phyloP scores from a whole-genome alignment of 2,113 vertebrate genomes.

The Syrrhaptes paradoxus region DNA sequence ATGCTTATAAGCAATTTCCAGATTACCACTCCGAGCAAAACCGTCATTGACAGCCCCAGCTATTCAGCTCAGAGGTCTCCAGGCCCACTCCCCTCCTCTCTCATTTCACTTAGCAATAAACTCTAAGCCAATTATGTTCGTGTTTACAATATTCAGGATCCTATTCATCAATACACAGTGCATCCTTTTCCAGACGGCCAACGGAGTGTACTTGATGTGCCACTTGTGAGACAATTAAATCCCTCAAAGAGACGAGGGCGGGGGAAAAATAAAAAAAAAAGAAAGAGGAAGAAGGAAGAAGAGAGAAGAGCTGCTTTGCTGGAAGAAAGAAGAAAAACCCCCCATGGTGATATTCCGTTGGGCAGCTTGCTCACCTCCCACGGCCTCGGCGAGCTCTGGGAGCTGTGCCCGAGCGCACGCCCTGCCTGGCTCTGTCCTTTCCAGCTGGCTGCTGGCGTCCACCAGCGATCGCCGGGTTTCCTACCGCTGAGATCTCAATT shows the following conservation, averaged over 20 bases:
- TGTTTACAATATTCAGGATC: slow-evolving; percentile 57
- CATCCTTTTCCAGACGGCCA: slow-evolving; percentile 25
- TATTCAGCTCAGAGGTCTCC: slow-evolving; percentile 62
- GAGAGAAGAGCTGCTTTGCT: slow-evolving; percentile 19
- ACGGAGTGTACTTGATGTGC: slow-evolving; percentile 27
- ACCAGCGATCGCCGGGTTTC: background rate
- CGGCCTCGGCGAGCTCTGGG: background rate
- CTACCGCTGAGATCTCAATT: background rate
- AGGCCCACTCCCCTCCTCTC: slow-evolving; percentile 40
- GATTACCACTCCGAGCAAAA: background rate
- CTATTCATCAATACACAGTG: background rate
- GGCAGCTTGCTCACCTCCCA: background rate
- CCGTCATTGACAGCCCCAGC: background rate
- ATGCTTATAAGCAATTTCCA: slow-evolving; percentile 36
- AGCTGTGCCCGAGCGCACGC: background rate
- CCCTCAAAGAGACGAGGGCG: slow-evolving; percentile 35
- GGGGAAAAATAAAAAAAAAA: background rate
- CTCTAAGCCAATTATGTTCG: slow-evolving; percentile 23
- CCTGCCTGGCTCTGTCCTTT: background rate
- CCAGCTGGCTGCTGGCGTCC: background rate
- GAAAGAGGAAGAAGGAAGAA: background rate
- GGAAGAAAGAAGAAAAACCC: background rate
- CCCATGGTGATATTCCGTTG: background rate
- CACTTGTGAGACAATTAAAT: slow-evolving; percentile 67
- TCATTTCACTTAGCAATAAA: slow-evolving; percentile 63